phyloP scores from a whole-genome alignment of 2,113 vertebrate species.

The Junco hyemalis region DNA sequence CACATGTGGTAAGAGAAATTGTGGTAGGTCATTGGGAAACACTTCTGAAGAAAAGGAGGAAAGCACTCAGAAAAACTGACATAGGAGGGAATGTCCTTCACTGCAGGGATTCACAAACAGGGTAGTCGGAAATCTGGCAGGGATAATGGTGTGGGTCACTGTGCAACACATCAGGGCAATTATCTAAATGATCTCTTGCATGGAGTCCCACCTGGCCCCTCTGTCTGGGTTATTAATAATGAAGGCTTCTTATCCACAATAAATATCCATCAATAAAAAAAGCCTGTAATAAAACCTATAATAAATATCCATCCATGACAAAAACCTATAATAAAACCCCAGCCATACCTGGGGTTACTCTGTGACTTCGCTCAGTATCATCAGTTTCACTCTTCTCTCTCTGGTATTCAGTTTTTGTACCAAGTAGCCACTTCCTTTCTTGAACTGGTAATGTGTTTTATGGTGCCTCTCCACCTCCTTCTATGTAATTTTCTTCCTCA shows the following conservation, averaged over 20 bases:
- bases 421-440: neutral
- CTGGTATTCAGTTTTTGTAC: neutral
- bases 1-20: neutral
- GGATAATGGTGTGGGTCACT: neutral
- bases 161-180: neutral
- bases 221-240: neutral
- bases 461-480: neutral
- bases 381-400: neutral
- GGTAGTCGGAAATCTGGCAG: neutral
- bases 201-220: neutral
- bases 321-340: neutral
- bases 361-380: neutral
- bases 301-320: no score
- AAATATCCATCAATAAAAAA: neutral
- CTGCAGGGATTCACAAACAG: neutral
- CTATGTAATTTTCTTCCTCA: neutral
- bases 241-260: neutral
- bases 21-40: neutral
- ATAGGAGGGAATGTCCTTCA: neutral
- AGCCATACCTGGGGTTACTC: neutral
- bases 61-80: neutral
- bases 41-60: neutral
- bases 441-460: neutral
- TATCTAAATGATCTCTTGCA: neutral
- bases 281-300: neutral